Evolutionary conservation across 2,888 invertebrate species (phyloP), one percentile per base, ranked within the genome.

Genomic region (Meliscaeva auricollis): DNA sequence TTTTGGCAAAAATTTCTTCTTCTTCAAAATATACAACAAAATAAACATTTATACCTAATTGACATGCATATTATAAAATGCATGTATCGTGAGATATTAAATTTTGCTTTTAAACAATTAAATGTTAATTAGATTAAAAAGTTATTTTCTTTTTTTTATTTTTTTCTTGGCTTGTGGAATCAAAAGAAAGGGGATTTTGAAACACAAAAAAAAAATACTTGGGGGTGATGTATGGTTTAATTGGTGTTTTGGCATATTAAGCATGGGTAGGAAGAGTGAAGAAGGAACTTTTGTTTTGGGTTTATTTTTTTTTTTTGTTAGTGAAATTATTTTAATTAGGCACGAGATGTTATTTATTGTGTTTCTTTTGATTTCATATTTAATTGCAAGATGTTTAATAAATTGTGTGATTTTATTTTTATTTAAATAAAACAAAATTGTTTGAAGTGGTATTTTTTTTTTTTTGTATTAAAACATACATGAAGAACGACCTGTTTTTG

Each of bases 191-290:
- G 62, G 22, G 44, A 44, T 0, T 64, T 44, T 46, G 17, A 13
- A 30, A 54, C 0, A 44, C 17, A 22, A 32, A 22, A 48, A 8
- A 35, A 73, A 30, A 50, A 26, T 52, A 66, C 79, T 84, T 72
- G 84, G 79, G 84, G 84, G 84, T 84, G 84, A 68, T 84, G 84
- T 84, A 84, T 66, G 22, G 32, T 66, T 32, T 80, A 79, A 84
- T 52, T 80, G 50, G 35, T 69, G 17, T 69, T 84, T 64, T 79
- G 84, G 75, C 75, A 76, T 46, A 20, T 66, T 62, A 41, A 54
- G 50, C 5, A 17, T n/a, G n/a, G n/a, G 26, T 8, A 8, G 15
- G 11, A 15, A 5, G 22, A 2, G 6, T 15, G 56, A 50, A 35
- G 41, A 30, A 20, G 38, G 46, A 7, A 0, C 2, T 62, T 60